These are phyloP conservation scores for Caranx melampygus DNA, from an alignment of 2,113 vertebrate species.

Conservation along the genomic window DNA sequence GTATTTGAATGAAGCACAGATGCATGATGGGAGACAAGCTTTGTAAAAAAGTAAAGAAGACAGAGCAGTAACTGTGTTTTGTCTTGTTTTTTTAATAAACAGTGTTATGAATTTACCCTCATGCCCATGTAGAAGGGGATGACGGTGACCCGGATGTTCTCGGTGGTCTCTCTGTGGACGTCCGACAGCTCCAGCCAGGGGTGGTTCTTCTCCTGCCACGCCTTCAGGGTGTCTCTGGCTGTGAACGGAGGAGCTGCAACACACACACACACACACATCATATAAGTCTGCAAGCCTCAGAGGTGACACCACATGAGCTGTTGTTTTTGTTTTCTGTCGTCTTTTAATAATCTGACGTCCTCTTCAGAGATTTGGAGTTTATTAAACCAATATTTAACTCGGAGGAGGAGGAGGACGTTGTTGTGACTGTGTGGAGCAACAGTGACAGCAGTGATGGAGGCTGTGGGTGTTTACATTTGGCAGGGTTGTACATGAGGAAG, in stretches of 20 bases:
- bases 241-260: slow-evolving; percentile 90
- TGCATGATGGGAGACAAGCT: neutral
- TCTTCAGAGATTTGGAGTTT: neutral
- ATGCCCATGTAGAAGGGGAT: slow-evolving; percentile 99
- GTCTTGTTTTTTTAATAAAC: neutral
- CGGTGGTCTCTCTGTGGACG: slow-evolving; percentile 96
- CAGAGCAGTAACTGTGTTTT: neutral
- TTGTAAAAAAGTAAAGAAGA: too few relatives aligned
- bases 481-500: slow-evolving; percentile 93
- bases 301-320: too few relatives aligned
- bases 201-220: slow-evolving; percentile 99
- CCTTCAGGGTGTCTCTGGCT: slow-evolving; percentile 92
- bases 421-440: too few relatives aligned
- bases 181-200: slow-evolving; percentile 98
- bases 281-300: too few relatives aligned
- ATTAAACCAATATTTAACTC: neutral
- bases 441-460: too few relatives aligned
- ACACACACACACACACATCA: neutral
- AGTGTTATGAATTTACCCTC: slow-evolving; percentile 85
- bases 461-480: slow-evolving; percentile 88
- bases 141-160: slow-evolving; percentile 96
- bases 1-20: neutral
- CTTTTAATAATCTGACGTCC: too few relatives aligned
- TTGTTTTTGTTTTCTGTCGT: too few relatives aligned
- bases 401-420: too few relatives aligned